phyloP scores from a whole-genome alignment of 2,797 vertebrate genomes.

The Accipiter badius region DNA sequence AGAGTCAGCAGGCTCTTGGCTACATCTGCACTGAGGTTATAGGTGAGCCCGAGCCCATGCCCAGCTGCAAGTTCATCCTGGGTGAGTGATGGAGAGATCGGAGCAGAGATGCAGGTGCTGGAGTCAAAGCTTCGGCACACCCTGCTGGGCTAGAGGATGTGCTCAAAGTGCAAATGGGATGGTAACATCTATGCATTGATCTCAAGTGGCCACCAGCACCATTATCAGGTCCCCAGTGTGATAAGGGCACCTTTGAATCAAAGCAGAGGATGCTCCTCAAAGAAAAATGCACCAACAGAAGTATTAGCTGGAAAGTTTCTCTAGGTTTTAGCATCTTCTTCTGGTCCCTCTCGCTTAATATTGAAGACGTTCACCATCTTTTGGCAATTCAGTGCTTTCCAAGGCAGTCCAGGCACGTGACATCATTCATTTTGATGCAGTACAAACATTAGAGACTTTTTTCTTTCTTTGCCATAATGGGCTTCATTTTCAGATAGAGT shows the following conservation, averaged over 20 bases:
- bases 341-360: neutral
- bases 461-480: neutral
- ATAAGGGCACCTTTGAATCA: neutral
- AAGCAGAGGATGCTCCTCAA: neutral
- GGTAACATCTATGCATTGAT: too few species aligned
- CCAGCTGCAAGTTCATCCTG: neutral
- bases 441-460: neutral
- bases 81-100: accelerated
- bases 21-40: neutral
- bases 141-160: neutral
- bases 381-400: neutral
- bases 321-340: neutral
- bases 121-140: accelerated
- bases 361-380: neutral
- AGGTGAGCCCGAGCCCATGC: neutral
- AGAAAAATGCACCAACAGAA: neutral
- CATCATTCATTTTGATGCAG: neutral
- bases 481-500: neutral
- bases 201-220: neutral
- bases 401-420: neutral
- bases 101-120: neutral
- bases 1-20: neutral
- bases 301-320: neutral
- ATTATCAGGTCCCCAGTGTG: neutral
- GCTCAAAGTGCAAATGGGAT: accelerated